Evolutionary conservation across 2,888 invertebrate genomes (phyloP), one percentile per base, ranked within the genome.

Genomic region (Heliconius erato): DNA sequence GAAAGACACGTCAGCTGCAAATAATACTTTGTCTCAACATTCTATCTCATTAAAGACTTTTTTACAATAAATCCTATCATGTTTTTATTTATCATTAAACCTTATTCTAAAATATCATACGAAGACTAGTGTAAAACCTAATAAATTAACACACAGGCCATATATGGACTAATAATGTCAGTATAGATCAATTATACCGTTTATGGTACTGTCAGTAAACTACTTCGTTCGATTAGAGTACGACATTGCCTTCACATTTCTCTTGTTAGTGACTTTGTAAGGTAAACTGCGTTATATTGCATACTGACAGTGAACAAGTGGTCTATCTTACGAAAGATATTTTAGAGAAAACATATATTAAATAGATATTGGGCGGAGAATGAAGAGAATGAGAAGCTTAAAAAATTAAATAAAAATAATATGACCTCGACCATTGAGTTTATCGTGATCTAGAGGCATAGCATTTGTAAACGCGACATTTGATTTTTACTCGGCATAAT

Each of bases 201-300:
- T 74, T 59, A 74, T 35, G 59, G 74, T 35, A 35, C 35, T 35
- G 74, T 74, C 74, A 23, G 59, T 59, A 23, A 63, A n/a, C 74
- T n/a, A 35, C 74, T 76, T 76, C 74, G 59, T 76, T 76, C 63
- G 74, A 63, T 76, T 76, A 35, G n/a, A 63, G 54, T 74, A 26
- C 23, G 35, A n/a, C 59, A 59, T 59, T 63, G 32, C 59, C 32
- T 32, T 74, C 74, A 28, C 74, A 76, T 76, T 76, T 76, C 59
- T 59, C 74, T 76, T 76, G 74, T 76, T 63, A 76, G 59, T 76
- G 59, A 14, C 32, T 32, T 59, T n/a, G 32, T 59, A 23, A 35
- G 32, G 35, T 74, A 54, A 28, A 11, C 9, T 54, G 23, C 54
- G 54, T 54, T 54, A 54, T 54, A 54, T 54, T 35, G 35, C 19